A percentile compares a stretch with the other conserved stretches of the same genome.
phyloP scores from a whole-genome alignment of 2,113 vertebrate species.

The Donacobius atricapilla region DNA sequence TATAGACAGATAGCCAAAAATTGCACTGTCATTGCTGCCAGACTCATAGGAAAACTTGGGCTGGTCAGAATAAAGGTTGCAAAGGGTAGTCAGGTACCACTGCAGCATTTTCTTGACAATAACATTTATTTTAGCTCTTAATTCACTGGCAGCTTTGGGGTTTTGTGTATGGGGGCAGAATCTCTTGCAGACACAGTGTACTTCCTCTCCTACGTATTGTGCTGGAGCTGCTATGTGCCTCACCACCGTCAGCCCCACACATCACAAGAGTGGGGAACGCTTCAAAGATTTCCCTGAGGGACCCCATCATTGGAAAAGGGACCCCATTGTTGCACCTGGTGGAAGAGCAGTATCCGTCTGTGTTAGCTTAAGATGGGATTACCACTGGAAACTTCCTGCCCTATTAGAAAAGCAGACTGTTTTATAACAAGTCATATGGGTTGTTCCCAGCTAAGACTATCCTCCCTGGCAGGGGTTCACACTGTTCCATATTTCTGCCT shows the following conservation, averaged over 20 bases:
- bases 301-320: background rate
- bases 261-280: background rate
- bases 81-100: background rate
- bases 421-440: background rate
- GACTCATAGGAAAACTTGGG: background rate
- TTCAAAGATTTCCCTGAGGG: background rate
- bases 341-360: background rate
- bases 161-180: background rate
- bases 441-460: background rate
- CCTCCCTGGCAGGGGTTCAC: background rate
- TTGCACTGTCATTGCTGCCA: background rate
- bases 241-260: background rate
- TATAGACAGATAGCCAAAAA: background rate
- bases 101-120: background rate
- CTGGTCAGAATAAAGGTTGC: background rate
- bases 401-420: background rate
- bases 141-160: background rate
- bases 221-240: background rate
- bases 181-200: background rate
- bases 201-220: background rate
- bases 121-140: background rate
- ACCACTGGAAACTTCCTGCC: background rate
- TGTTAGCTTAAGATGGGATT: background rate
- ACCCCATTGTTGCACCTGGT: background rate
- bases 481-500: background rate